Evolutionary conservation across 2,797 vertebrate genomes (phyloP), one percentile per base, ranked within the genome.

Genomic region (Mastacembelus armatus): DNA sequence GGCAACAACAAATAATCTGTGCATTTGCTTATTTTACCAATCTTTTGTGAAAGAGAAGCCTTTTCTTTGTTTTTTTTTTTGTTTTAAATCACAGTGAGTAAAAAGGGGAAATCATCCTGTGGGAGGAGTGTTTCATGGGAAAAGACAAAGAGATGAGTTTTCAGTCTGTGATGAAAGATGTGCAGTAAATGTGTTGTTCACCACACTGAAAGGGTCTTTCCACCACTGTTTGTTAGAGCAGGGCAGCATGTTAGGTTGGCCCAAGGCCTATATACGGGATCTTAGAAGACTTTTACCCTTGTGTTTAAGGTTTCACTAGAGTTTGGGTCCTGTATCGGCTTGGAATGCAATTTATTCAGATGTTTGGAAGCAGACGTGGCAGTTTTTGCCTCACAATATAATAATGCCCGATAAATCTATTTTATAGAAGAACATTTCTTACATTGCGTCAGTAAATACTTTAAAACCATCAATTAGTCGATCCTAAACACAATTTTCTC

Each of bases 151-250:
- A 61, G 14, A 71, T 57, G 55, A 68, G 44, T 60, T 65, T 71
- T 61, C 10, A 47, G 32, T 26, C 24, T 29, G 2, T 24, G 48
- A 72, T 52, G 50, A 40, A 75, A 61, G 18, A 5, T 66, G 64
- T 75, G 45, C 47, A 64, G 39, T 44, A 38, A 67, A 42, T 73
- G 26, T 71, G 66, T 63, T 71, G 36, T 49, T 66, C 18, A 69
- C 71, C 59, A 57, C 66, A 71, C 2, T 26, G 32, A 65, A 38
- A 66, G 67, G 70, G 63, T 83, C 75, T 83, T 81, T 79, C 80
- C 67, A 72, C 2, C 0, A 38, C 47, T 45, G 33, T 19, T 40
- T 43, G 14, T 18, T 58, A 38, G 22, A 39, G 16, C 22, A 49
- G 38, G 24, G 21, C 16, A 33, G 12, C 43, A 40, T 0, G 10